These are phyloP conservation scores for Lasioglossum morio DNA, from an alignment of 2,888 invertebrate genomes.

Conservation along the genomic window DNA sequence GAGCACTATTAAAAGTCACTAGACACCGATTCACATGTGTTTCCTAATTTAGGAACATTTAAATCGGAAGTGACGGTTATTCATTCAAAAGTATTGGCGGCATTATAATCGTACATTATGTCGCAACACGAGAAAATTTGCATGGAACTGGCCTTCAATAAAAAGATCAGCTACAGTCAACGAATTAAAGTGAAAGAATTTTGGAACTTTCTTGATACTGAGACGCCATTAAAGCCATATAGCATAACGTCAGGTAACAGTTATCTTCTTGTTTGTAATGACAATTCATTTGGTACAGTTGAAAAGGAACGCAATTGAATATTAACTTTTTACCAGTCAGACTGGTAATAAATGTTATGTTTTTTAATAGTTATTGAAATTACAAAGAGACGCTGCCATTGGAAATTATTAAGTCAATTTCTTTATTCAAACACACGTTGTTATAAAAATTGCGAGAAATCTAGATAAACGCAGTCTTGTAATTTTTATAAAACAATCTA, in stretches of 20 bases:
- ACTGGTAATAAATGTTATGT: too few species aligned
- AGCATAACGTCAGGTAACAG: constrained; percentile 4
- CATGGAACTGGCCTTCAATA: constrained; percentile 58
- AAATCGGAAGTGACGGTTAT: constrained; percentile 47
- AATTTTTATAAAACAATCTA: neutral
- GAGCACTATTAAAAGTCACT: constrained; percentile 32
- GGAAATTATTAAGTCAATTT: neutral
- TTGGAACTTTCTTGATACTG: constrained; percentile 70
- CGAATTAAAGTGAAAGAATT: constrained; percentile 64
- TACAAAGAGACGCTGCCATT: too few species aligned
- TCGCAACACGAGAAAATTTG: constrained; percentile 5
- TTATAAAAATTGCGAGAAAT: too few species aligned
- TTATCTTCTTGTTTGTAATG: too few species aligned
- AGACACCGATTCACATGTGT: constrained; percentile 46
- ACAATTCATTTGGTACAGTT: too few species aligned
- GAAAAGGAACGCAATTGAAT: too few species aligned
- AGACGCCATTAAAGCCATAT: constrained; percentile 53
- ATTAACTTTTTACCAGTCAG: too few species aligned
- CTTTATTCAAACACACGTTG: neutral
- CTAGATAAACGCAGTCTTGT: neutral
- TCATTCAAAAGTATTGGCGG: neutral
- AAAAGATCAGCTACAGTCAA: constrained; percentile 37
- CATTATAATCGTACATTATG: constrained; percentile 8
- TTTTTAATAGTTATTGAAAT: too few species aligned
- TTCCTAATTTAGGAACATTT: constrained; percentile 3